These are phyloP conservation scores for Sinonovacula constricta DNA, from an alignment of 1,140 invertebrate genomes.

Conservation along the genomic window DNA sequence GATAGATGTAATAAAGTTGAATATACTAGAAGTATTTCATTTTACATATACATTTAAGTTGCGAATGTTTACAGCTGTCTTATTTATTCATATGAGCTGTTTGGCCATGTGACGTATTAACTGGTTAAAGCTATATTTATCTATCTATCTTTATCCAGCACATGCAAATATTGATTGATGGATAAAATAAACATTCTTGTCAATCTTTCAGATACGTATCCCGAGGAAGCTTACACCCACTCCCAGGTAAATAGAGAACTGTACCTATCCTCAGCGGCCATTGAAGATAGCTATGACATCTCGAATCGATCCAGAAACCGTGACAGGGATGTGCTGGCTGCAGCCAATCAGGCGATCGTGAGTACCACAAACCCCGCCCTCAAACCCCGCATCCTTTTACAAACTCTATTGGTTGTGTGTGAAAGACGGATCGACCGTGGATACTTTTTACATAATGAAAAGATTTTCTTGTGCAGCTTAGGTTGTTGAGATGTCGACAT, in stretches of 20 bases:
- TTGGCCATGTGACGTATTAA: too few species aligned
- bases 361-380: constrained; percentile 15
- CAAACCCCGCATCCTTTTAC: too few species aligned
- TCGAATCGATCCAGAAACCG: constrained; percentile 22
- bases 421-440: too few species aligned
- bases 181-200: neutral
- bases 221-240: constrained; percentile 20
- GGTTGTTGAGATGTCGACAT: too few species aligned
- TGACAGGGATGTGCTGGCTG: constrained; percentile 38
- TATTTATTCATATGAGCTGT: too few species aligned
- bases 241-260: constrained; percentile 36
- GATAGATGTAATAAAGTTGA: too few species aligned
- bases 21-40: neutral
- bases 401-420: too few species aligned
- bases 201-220: constrained; percentile 36
- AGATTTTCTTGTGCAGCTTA: too few species aligned
- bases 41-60: neutral
- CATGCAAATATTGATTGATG: neutral
- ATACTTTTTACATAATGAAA: too few species aligned
- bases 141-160: neutral
- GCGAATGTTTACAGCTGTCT: neutral
- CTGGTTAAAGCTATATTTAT: neutral
- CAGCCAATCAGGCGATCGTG: constrained; percentile 43
- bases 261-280: constrained; percentile 31
- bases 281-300: constrained; percentile 50